Percentiles rank a stretch among this genome's conserved stretches.
Evolutionary conservation across 2,797 vertebrate species (phyloP).

Genomic region (Mus minutoides): DNA sequence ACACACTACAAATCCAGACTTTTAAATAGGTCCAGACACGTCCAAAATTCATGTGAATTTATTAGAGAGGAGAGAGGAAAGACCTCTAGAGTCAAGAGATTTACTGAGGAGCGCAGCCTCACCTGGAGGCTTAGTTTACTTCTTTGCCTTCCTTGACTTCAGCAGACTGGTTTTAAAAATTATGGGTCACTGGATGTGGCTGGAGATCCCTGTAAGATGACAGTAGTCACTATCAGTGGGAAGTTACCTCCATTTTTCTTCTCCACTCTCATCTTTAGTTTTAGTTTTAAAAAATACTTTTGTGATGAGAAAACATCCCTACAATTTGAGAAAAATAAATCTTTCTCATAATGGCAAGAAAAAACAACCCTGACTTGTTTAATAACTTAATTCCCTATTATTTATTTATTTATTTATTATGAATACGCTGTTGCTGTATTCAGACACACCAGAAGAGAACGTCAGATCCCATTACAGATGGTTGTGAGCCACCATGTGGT

Average conservation of each 20-base stretch:
- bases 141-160: neutral
- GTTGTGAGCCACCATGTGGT: neutral
- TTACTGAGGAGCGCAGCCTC: conserved; percentile 10
- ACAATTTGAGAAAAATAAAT: conserved; percentile 29
- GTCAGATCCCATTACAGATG: neutral
- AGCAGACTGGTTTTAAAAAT: neutral
- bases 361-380: neutral
- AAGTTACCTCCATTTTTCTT: conserved; percentile 1
- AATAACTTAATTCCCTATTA: neutral
- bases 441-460: too few species aligned
- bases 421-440: too few species aligned
- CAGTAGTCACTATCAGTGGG: neutral
- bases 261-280: neutral
- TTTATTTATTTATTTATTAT: too few species aligned
- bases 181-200: neutral
- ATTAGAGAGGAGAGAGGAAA: neutral
- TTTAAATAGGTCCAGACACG: neutral
- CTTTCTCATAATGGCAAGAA: neutral
- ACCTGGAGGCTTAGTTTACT: neutral
- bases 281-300: neutral
- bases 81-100: neutral
- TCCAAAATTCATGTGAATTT: neutral
- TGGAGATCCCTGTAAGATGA: neutral
- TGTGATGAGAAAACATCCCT: neutral
- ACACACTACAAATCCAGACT: neutral